phyloP scores from a whole-genome alignment of 2,113 vertebrate species.

The Amphiprion percula region DNA sequence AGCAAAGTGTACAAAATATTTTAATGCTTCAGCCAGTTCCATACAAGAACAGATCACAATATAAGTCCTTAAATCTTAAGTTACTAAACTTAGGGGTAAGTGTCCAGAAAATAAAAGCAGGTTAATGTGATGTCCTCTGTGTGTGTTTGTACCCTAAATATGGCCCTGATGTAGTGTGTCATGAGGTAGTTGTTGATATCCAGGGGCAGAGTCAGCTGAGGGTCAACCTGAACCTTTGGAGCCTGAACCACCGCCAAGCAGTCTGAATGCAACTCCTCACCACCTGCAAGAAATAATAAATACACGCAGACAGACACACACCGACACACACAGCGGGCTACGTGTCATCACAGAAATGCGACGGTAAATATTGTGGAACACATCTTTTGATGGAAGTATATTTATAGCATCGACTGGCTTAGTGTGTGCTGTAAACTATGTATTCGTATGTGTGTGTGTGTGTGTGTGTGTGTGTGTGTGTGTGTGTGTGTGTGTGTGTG shows the following conservation, averaged over 20 bases:
- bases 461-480: conserved; percentile 12
- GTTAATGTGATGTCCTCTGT: background rate
- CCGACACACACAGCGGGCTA: conserved; percentile 15
- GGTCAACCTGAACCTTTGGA: conserved; percentile 88
- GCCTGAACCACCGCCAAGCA: conserved; percentile 87
- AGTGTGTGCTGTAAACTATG: background rate
- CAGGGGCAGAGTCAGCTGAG: conserved; percentile 91
- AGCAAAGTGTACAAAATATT: too few species aligned
- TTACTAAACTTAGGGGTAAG: background rate
- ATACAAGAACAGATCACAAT: background rate
- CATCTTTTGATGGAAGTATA: conserved; percentile 15
- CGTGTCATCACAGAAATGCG: conserved; percentile 28
- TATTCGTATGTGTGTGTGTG: conserved; percentile 23
- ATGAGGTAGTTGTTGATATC: conserved; percentile 97
- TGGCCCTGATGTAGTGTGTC: conserved; percentile 91
- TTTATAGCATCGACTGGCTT: conserved; percentile 19
- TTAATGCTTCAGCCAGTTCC: too few species aligned
- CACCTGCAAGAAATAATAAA: conserved; percentile 66
- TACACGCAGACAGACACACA: conserved; percentile 49
- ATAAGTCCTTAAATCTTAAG: background rate
- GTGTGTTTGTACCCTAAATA: conserved; percentile 89
- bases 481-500: conserved; percentile 26
- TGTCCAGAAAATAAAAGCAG: background rate
- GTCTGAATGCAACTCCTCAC: conserved; percentile 81
- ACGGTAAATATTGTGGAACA: conserved; percentile 32